These are phyloP conservation scores for Spilarctia lutea DNA, from an alignment of 2,888 invertebrate species.

Conservation along the genomic window DNA sequence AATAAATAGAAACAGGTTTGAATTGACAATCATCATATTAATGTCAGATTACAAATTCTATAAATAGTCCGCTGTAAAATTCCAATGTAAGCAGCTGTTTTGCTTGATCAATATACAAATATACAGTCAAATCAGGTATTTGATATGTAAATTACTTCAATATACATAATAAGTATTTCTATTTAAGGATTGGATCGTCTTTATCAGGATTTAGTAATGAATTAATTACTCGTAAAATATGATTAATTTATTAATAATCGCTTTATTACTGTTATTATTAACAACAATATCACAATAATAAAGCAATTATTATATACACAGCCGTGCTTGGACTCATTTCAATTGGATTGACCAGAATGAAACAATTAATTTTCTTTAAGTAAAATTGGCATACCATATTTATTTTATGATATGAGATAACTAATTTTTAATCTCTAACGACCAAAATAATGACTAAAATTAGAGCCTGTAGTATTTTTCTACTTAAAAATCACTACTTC, in stretches of 20 bases:
- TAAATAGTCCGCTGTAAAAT: not conserved
- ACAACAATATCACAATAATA: too few relatives aligned
- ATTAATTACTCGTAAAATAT: not conserved
- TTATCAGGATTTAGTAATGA: not conserved
- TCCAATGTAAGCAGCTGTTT: not conserved
- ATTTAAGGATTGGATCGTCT: not conserved
- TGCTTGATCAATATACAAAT: not conserved
- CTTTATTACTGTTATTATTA: too few relatives aligned
- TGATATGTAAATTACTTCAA: not conserved
- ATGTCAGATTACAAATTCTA: not conserved
- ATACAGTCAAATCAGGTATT: not conserved
- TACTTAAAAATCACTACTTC: too few relatives aligned
- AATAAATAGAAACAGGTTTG: not conserved
- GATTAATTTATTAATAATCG: not conserved
- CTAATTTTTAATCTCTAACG: too few relatives aligned
- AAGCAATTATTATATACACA: too few relatives aligned
- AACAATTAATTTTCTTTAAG: too few relatives aligned
- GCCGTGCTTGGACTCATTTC: too few relatives aligned
- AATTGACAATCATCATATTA: not conserved
- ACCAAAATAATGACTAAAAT: too few relatives aligned
- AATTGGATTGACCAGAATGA: too few relatives aligned
- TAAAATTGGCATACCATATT: too few relatives aligned
- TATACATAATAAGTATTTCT: not conserved
- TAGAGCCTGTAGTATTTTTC: too few relatives aligned
- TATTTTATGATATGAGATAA: too few relatives aligned